These are phyloP conservation scores for Geotrupes spiniger DNA, from an alignment of 2,888 invertebrate species.

Conservation along the genomic window DNA sequence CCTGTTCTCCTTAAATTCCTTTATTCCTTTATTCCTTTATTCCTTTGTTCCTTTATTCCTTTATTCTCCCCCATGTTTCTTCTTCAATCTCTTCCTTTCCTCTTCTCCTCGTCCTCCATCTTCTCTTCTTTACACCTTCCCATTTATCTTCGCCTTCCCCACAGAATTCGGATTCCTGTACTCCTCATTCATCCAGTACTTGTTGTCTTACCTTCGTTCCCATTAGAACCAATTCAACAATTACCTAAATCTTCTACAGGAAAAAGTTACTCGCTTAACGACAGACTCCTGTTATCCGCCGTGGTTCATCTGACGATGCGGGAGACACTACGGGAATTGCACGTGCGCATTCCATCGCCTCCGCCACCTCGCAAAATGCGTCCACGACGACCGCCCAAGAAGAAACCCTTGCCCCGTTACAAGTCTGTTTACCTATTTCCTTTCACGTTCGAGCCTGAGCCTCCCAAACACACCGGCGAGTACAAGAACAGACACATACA, in stretches of 20 bases:
- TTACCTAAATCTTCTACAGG: slow-evolving; percentile 21
- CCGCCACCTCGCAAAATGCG: slow-evolving; percentile 25
- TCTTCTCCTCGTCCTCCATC: too few species aligned
- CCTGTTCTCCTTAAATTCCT: too few species aligned
- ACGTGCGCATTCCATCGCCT: slow-evolving; percentile 48
- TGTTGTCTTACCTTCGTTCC: too few species aligned
- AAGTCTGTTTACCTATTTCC: slow-evolving; percentile 41
- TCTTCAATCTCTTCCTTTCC: too few species aligned
- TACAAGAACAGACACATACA: slow-evolving; percentile 39
- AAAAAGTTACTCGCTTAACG: slow-evolving; percentile 42
- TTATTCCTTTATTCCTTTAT: too few species aligned
- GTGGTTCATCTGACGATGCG: slow-evolving; percentile 45
- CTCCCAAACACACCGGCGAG: slow-evolving; percentile 34
- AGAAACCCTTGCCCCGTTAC: slow-evolving; percentile 25
- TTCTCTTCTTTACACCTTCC: too few species aligned
- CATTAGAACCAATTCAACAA: background rate
- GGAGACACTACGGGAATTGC: slow-evolving; percentile 44
- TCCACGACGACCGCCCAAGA: slow-evolving; percentile 6
- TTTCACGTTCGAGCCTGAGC: slow-evolving; percentile 28
- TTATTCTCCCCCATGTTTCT: too few species aligned
- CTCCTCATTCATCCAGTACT: too few species aligned
- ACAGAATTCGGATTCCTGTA: too few species aligned
- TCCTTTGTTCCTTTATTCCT: too few species aligned
- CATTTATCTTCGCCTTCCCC: too few species aligned
- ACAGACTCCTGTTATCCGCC: slow-evolving; percentile 44